These are phyloP conservation scores for Cephalopholis sonnerati DNA, from an alignment of 2,113 vertebrate species.

Conservation along the genomic window DNA sequence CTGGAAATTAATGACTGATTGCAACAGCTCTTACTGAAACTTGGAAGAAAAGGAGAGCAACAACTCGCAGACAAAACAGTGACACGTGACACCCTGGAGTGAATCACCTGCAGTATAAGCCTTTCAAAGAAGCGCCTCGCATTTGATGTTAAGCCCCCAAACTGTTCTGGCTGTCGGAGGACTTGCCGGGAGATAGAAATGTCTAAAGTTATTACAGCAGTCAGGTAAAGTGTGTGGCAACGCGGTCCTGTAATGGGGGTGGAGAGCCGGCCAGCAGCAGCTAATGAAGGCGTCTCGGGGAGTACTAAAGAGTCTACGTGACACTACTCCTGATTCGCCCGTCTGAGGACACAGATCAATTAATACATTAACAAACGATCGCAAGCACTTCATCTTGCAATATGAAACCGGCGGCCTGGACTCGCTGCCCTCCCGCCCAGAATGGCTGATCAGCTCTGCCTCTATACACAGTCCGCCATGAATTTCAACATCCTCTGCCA, in stretches of 20 bases:
- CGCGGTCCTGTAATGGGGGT: constrained; percentile 56
- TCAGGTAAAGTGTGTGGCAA: constrained; percentile 72
- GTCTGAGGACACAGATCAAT: constrained; percentile 81
- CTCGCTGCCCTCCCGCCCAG: constrained; percentile 45
- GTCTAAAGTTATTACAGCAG: constrained; percentile 75
- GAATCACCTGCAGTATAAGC: constrained; percentile 63
- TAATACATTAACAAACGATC: constrained; percentile 80
- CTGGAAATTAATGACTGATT: constrained; percentile 69
- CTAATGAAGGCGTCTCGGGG: constrained; percentile 77
- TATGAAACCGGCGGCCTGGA: constrained; percentile 69
- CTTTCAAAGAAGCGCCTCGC: constrained; percentile 58
- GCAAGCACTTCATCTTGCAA: constrained; percentile 73
- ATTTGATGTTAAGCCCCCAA: constrained; percentile 70
- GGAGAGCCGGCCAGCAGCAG: constrained; percentile 68
- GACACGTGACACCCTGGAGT: constrained; percentile 39
- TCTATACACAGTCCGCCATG: constrained; percentile 23
- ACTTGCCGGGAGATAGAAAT: constrained; percentile 68
- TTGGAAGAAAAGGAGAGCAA: constrained; percentile 36
- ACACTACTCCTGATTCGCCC: constrained; percentile 72
- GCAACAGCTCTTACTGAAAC: constrained; percentile 65
- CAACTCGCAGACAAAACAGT: constrained; percentile 58
- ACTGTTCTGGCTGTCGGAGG: constrained; percentile 59
- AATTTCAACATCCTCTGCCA: constrained; percentile 51
- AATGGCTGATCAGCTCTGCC: constrained; percentile 62
- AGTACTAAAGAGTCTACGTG: constrained; percentile 77